phyloP scores from a whole-genome alignment of 2,113 vertebrate species.

The Vimba vimba region DNA sequence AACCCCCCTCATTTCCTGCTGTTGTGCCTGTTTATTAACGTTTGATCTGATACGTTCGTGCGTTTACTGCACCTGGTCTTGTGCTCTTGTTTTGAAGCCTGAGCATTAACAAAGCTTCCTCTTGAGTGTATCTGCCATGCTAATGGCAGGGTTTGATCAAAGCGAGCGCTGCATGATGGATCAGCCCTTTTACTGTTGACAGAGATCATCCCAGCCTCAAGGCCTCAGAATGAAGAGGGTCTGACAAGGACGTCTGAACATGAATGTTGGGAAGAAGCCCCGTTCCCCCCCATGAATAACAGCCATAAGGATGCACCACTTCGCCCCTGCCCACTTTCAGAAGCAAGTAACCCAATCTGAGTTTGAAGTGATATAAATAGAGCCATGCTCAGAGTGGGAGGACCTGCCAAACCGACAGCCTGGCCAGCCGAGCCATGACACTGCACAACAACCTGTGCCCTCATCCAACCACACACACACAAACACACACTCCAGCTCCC shows the following conservation, averaged over 20 bases:
- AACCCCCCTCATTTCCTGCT: slow-evolving; percentile 31
- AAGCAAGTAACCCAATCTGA: slow-evolving; percentile 49
- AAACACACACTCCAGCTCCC: background rate
- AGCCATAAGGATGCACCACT: slow-evolving; percentile 16
- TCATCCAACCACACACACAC: slow-evolving; percentile 16
- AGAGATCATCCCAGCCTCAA: slow-evolving; percentile 6
- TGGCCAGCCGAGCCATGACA: slow-evolving; percentile 64
- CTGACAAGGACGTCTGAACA: background rate
- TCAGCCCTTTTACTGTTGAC: slow-evolving; percentile 11
- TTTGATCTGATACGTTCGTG: slow-evolving; percentile 20
- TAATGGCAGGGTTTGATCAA: slow-evolving; percentile 39
- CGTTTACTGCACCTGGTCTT: slow-evolving; percentile 32
- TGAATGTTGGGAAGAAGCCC: slow-evolving; percentile 16
- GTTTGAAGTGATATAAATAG: slow-evolving; percentile 67
- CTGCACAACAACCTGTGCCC: slow-evolving; percentile 58
- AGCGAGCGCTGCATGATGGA: background rate
- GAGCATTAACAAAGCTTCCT: slow-evolving; percentile 38
- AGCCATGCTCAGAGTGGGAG: slow-evolving; percentile 50
- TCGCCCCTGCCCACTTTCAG: background rate
- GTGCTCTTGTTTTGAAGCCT: slow-evolving; percentile 19
- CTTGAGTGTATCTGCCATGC: slow-evolving; percentile 27
- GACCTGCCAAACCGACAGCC: slow-evolving; percentile 44
- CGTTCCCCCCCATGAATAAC: background rate
- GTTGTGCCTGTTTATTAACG: slow-evolving; percentile 25
- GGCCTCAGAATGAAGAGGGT: background rate